phyloP scores from a whole-genome alignment of 2,113 vertebrate genomes.

The Daubentonia madagascariensis region DNA sequence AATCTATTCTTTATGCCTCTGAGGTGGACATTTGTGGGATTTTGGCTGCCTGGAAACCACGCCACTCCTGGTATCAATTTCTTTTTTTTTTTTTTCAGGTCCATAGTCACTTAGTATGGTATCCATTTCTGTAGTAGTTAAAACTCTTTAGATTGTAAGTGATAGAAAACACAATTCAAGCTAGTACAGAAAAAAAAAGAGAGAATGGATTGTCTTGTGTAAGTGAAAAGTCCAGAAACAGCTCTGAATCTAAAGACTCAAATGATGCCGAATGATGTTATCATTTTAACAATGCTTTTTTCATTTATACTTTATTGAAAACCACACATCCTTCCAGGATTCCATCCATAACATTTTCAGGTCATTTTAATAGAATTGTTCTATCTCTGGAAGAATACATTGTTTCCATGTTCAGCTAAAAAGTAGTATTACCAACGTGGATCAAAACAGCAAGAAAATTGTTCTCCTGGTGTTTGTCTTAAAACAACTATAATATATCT shows the following conservation, averaged over 20 bases:
- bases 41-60: slow-evolving; percentile 20
- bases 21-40: neutral
- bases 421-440: neutral
- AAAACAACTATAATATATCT: neutral
- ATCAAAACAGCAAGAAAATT: slow-evolving; percentile 38
- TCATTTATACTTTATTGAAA: slow-evolving; percentile 55
- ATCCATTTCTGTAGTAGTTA: neutral
- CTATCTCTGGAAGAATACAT: slow-evolving; percentile 46
- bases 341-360: slow-evolving; percentile 51
- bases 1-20: neutral
- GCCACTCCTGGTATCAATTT: neutral
- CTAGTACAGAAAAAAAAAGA: neutral
- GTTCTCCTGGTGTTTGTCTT: neutral
- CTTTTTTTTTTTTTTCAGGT: neutral
- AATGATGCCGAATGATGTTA: neutral
- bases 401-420: slow-evolving; percentile 2
- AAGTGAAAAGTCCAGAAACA: neutral
- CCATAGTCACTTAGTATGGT: too few species aligned
- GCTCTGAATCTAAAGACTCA: neutral
- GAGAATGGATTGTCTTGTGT: neutral
- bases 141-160: slow-evolving; percentile 11
- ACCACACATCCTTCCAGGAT: slow-evolving; percentile 44
- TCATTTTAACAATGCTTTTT: slow-evolving; percentile 46
- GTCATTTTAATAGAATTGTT: slow-evolving; percentile 31
- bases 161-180: slow-evolving; percentile 27